phyloP scores from a whole-genome alignment of 92 coral and sea anemone genomes.

The Pocillopora grandis region DNA sequence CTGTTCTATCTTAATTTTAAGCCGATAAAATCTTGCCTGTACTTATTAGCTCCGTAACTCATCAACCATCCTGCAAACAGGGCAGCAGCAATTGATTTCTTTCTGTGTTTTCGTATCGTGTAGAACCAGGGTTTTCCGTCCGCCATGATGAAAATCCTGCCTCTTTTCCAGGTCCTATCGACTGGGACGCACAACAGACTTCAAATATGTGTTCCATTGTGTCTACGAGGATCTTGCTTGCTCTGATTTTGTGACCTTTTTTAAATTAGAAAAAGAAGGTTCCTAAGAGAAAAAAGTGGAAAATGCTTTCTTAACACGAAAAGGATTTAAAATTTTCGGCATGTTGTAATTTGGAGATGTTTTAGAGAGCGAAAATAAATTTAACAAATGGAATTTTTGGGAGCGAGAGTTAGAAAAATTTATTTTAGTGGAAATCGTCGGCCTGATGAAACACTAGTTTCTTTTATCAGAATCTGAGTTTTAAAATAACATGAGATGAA shows the following conservation, averaged over 20 bases:
- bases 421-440: too few species aligned
- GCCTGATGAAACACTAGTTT: too few species aligned
- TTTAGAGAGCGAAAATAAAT: too few species aligned
- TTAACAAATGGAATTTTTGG: too few species aligned
- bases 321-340: too few species aligned
- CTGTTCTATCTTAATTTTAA: too few species aligned
- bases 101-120: constrained; percentile 89
- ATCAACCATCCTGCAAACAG: constrained; percentile 80
- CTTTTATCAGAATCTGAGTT: too few species aligned
- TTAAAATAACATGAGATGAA: too few species aligned
- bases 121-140: constrained; percentile 88
- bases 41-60: constrained; percentile 87
- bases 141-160: constrained; percentile 69
- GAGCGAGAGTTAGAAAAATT: too few species aligned
- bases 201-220: not conserved
- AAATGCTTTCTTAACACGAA: too few species aligned
- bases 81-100: constrained; percentile 82
- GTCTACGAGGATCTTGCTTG: not conserved
- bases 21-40: constrained; percentile 65
- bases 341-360: too few species aligned
- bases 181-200: not conserved
- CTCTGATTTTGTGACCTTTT: not conserved
- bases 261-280: not conserved
- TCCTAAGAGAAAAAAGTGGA: too few species aligned
- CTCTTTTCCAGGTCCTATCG: constrained; percentile 18